These are phyloP conservation scores for Selenia dentaria DNA, from an alignment of 2,888 invertebrate genomes.

Conservation along the genomic window DNA sequence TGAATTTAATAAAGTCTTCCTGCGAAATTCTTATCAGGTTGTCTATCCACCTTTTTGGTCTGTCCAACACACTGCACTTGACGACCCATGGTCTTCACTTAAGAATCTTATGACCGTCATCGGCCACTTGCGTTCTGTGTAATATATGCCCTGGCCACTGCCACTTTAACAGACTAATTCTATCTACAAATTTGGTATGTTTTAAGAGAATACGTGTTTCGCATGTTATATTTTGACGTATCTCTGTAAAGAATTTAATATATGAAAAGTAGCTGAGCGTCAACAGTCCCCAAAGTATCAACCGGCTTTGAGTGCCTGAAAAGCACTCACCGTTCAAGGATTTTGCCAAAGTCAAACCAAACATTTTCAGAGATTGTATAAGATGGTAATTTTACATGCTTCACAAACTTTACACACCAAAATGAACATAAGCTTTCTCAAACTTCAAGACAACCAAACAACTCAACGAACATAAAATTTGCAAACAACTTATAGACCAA, in stretches of 20 bases:
- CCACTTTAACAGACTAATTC: neutral
- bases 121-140: too few species aligned
- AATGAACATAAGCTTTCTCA: too few species aligned
- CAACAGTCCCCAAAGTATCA: neutral
- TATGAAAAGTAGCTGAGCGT: neutral
- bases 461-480: too few species aligned
- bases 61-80: too few species aligned
- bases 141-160: too few species aligned
- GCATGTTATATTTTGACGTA: neutral
- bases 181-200: neutral
- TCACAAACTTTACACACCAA: constrained; percentile 2
- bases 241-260: neutral
- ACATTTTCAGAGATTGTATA: constrained; percentile 7
- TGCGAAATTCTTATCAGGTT: too few species aligned
- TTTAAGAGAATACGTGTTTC: neutral
- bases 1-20: too few species aligned
- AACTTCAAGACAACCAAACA: too few species aligned
- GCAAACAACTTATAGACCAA: too few species aligned
- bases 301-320: neutral
- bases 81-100: too few species aligned
- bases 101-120: too few species aligned
- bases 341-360: constrained; percentile 1
- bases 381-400: constrained; percentile 4
- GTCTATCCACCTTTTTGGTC: too few species aligned
- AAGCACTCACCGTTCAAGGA: constrained; percentile 1